Conservation (phyloP, 2,888 invertebrate genomes). For the Eupithecia insigniata region DNA sequence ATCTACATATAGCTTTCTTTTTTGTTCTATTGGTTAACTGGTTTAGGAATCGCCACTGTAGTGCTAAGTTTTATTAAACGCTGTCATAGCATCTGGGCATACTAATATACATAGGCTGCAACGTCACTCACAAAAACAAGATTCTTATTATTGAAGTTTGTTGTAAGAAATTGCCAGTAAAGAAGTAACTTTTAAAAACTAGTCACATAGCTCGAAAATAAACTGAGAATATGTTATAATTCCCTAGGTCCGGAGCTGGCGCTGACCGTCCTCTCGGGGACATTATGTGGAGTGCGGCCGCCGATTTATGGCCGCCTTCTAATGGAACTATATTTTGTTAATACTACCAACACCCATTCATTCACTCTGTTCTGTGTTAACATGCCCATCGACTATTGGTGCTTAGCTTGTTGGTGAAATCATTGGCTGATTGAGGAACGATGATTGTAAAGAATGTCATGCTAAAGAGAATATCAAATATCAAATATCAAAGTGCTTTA, state of each 20-base stretch:
- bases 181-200: neutral
- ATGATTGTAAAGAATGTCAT: too few relatives aligned
- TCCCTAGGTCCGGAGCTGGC: slow-evolving; percentile 24
- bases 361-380: neutral
- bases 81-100: neutral
- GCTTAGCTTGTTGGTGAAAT: neutral
- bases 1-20: neutral
- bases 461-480: too few relatives aligned
- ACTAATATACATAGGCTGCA: too few relatives aligned
- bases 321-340: slow-evolving; percentile 36
- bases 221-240: neutral
- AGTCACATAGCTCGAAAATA: neutral
- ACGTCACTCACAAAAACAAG: neutral
- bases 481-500: too few relatives aligned
- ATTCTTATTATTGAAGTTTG: neutral
- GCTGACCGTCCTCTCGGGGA: slow-evolving; percentile 27
- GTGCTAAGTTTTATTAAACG: neutral
- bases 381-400: neutral
- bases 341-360: slow-evolving; percentile 28
- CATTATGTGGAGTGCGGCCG: slow-evolving; percentile 49
- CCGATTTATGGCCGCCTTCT: slow-evolving; percentile 40
- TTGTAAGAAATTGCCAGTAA: slow-evolving; percentile 1
- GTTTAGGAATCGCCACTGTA: neutral
- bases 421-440: neutral
- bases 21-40: neutral